Conservation (phyloP, 2,888 invertebrate species). For the Hecatera dysodea region DNA sequence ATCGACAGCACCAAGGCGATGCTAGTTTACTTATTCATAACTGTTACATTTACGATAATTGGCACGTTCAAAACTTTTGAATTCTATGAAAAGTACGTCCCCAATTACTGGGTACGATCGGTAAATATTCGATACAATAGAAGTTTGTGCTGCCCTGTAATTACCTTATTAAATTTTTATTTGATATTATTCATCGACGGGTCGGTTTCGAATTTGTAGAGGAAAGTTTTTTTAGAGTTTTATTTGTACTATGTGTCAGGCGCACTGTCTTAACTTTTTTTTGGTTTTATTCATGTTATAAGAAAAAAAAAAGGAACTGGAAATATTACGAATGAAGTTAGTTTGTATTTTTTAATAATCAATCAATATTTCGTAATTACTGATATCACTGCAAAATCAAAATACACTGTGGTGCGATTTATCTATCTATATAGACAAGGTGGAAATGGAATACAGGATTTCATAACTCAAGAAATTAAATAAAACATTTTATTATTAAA, state of each 20-base stretch:
- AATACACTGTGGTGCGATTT: background rate
- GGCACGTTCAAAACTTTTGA: constrained; percentile 77
- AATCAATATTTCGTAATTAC: background rate
- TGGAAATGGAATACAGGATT: background rate
- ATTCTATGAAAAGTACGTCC: constrained; percentile 73
- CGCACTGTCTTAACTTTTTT: constrained; percentile 14
- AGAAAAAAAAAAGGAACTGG: background rate
- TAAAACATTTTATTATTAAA: constrained; percentile 56
- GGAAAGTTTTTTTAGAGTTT: constrained; percentile 31
- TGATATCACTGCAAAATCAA: background rate
- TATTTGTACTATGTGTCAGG: constrained; percentile 14
- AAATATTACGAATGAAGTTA: background rate
- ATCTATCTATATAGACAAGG: no score
- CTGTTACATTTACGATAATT: constrained; percentile 78
- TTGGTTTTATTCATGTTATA: background rate
- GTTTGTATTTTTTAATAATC: background rate
- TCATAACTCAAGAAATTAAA: constrained; percentile 18
- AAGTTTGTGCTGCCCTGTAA: constrained; percentile 64
- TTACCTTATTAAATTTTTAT: constrained; percentile 70
- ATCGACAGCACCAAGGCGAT: constrained; percentile 70
- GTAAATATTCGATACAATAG: constrained; percentile 65
- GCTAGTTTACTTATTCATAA: constrained; percentile 81
- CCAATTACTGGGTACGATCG: constrained; percentile 68
- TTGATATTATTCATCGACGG: constrained; percentile 61
- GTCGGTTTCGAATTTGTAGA: constrained; percentile 17